Base-by-base conservation (phyloP, 2,113 vertebrate genomes). In the Labrus mixtus region DNA sequence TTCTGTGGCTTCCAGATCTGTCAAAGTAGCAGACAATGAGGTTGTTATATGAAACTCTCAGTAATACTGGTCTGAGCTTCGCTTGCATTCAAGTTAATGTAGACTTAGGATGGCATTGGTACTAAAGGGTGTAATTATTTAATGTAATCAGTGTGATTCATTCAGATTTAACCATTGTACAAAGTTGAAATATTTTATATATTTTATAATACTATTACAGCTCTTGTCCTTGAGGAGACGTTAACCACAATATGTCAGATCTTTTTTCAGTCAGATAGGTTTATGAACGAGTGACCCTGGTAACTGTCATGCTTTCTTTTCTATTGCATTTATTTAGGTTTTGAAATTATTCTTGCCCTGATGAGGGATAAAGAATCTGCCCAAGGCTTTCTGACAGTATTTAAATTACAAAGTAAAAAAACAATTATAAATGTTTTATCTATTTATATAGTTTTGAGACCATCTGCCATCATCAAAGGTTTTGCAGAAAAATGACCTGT, bases 11-110 rank as follows among this genome's bases (percentile, higher is more conserved):
- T 69, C 64, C 58, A 57, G 54, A 66, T 78, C 20, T 12, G n/a
- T 51, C 29, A 74, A 75, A 83, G 68, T 39, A 22, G 45, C 43
- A 79, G 29, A 81, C 76, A 83, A 59, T 63, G 37, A 17, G 58
- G 13, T 63, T 63, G 19, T 64, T 78, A 6, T 20, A 23, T 37
- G 3, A 8, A 70, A 74, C n/a, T 69, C 9, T 79, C 19, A 59
- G 16, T 37, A 20, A 25, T 29, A 50, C 25, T 60, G 29, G 17
- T 45, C n/a, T 57, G 8, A 64, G 55, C 23, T 39, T 63, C 29
- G 20, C n/a, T 5, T 53, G 20, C 15, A 15, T 11, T 54, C 8
- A 8, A 60, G 23, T 53, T 43, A 20, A 33, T 10, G 8, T 43
- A 10, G 56, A 33, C 3, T 8, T 25, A 48, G 16, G 43, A 10